Evolutionary conservation across 2,888 invertebrate species (phyloP), one percentile per base, ranked within the genome.

Genomic region (Nemotelus pantherinus): DNA sequence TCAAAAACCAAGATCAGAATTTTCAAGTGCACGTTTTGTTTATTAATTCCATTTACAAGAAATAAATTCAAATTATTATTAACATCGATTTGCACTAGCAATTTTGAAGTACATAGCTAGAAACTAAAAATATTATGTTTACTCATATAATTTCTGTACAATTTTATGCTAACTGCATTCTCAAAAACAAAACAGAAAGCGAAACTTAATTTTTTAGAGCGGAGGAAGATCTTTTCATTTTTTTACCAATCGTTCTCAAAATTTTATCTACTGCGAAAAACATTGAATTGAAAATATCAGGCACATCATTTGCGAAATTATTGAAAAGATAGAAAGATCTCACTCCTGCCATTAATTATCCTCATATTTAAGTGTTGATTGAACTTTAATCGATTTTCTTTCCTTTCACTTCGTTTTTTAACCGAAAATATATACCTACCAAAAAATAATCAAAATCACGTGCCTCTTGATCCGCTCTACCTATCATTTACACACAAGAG

Each of bases 401-500:
- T 60, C 53, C 39, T 60, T 25, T 45, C 39, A 45, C 45, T 60
- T 60, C 72, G 39, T 57, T 72, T 3, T 60, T 25, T 25, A 25
- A 25, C 25, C 25, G 25, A 25, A 25, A 25, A 25, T 25, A 25
- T 25, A 25, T 1, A 25, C 25, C 25, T 25, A 25, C 25, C 25
- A 25, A 25, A 25, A 25, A 25, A 25, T 25, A 25, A 25, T 25
- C 25, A 25, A 25, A 77, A 77, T 50, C 10, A 77, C 58, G 47
- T 64, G 48, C 70, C 77, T 77, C 70, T 63, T 48, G 77, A 77
- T 70, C 63, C 77, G 71, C 70, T 67, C 76, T 70, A 77, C 70
- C 67, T 67, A 77, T 50, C 77, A 77, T 47, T 70, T 58, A 77
- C 77, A 47, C 77, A 80, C 80, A 81, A 25, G 81, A 81, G 81